Evolutionary conservation across 1,140 invertebrate species (phyloP).

Genomic region (Eciton burchellii): DNA sequence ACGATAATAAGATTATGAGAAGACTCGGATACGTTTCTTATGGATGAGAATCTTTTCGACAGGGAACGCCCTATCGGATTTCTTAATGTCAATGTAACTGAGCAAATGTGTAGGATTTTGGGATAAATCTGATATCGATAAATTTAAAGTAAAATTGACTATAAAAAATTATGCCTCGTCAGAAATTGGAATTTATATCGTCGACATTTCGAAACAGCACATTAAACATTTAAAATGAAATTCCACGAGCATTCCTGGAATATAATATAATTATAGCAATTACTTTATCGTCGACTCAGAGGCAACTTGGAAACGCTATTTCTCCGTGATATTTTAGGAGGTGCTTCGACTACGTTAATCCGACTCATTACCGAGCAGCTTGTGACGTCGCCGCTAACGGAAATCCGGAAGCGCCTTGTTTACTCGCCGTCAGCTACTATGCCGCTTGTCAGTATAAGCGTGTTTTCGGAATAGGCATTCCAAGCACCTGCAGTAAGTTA

Average conservation of each 20-base stretch:
- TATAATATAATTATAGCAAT: conserved; percentile 24
- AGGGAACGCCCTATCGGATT: too few species aligned
- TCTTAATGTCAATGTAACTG: too few species aligned
- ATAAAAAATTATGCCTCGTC: neutral
- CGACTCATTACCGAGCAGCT: conserved; percentile 86
- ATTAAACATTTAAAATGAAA: neutral
- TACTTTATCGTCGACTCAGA: conserved; percentile 17
- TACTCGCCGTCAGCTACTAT: conserved; percentile 87
- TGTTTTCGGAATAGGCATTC: conserved; percentile 85
- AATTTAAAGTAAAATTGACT: too few species aligned
- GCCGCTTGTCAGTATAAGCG: conserved; percentile 85
- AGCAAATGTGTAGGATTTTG: too few species aligned
- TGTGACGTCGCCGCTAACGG: conserved; percentile 87
- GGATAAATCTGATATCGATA: too few species aligned
- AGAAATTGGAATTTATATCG: neutral
- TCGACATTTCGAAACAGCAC: neutral
- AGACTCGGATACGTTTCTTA: too few species aligned
- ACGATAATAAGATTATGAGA: too few species aligned
- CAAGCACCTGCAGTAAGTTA: conserved; percentile 86
- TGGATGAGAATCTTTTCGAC: too few species aligned
- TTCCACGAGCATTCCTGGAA: neutral
- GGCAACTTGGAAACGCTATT: neutral
- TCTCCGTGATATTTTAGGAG: conserved; percentile 71
- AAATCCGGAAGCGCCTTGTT: conserved; percentile 85
- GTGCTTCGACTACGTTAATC: conserved; percentile 83